phyloP scores from a whole-genome alignment of 2,113 vertebrate species.

The Scomber scombrus region DNA sequence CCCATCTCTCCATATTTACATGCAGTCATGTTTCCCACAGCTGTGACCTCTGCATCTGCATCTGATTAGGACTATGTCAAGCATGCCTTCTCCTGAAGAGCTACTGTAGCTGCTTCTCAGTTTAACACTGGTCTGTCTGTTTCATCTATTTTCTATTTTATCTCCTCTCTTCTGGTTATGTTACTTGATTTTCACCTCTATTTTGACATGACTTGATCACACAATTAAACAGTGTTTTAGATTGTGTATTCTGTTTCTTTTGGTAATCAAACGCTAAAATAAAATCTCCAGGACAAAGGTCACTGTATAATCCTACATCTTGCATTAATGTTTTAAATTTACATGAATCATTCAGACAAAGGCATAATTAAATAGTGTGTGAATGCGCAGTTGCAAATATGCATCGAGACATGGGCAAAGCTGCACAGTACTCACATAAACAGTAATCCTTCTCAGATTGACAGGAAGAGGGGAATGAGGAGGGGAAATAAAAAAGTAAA shows the following conservation, averaged over 20 bases:
- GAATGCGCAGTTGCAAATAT: slow-evolving; percentile 9
- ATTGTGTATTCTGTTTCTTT: neutral
- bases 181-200: neutral
- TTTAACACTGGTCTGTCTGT: neutral
- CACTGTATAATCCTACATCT: neutral
- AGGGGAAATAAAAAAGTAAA: slow-evolving; percentile 44
- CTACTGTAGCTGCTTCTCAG: slow-evolving; percentile 26
- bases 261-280: neutral
- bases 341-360: slow-evolving; percentile 29
- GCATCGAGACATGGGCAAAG: slow-evolving; percentile 2
- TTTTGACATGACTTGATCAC: neutral
- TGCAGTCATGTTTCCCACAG: slow-evolving; percentile 23
- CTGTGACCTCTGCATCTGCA: slow-evolving; percentile 44
- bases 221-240: neutral
- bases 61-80: slow-evolving; percentile 27
- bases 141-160: neutral
- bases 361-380: slow-evolving; percentile 16
- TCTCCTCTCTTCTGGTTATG: neutral
- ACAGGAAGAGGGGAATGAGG: slow-evolving; percentile 53
- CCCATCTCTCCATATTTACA: slow-evolving; percentile 14
- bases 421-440: neutral
- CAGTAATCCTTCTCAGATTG: slow-evolving; percentile 47
- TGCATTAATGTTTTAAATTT: slow-evolving; percentile 7
- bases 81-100: neutral
- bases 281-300: neutral